These are phyloP conservation scores for Grapholita molesta DNA, from an alignment of 1,140 invertebrate genomes.

Conservation along the genomic window DNA sequence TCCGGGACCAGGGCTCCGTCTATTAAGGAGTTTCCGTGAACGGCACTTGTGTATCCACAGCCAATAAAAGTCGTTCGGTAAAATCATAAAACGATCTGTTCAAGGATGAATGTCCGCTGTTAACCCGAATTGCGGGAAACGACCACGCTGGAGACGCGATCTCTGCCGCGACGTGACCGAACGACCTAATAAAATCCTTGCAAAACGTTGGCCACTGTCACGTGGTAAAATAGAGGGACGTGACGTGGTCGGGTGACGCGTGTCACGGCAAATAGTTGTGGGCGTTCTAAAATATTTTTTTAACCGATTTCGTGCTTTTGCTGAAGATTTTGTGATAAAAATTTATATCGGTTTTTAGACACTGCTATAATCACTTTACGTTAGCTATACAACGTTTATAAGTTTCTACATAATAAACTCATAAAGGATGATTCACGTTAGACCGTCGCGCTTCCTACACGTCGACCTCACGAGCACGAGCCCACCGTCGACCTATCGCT, in stretches of 20 bases:
- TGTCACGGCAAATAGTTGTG: background rate
- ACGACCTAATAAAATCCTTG: slow-evolving; percentile 48
- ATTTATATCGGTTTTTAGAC: no score
- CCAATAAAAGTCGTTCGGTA: slow-evolving; percentile 45
- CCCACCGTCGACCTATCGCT: no score
- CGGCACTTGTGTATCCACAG: slow-evolving; percentile 31
- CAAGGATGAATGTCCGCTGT: slow-evolving; percentile 51
- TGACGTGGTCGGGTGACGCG: slow-evolving; percentile 21
- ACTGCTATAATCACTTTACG: no score
- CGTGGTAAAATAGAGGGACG: slow-evolving; percentile 47
- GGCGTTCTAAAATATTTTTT: background rate
- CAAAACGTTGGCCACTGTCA: slow-evolving; percentile 23
- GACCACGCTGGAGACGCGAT: slow-evolving; percentile 44
- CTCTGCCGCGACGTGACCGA: slow-evolving; percentile 52
- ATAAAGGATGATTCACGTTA: no score
- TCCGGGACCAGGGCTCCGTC: no score
- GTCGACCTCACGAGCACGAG: no score
- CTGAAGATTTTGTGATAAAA: background rate
- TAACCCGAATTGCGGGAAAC: slow-evolving; percentile 55
- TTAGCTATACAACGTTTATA: no score
- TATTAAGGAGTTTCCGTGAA: background rate
- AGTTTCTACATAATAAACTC: no score
- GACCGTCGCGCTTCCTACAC: no score
- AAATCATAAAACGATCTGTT: slow-evolving; percentile 60
- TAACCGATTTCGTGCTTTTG: background rate